Evolutionary conservation across 2,888 invertebrate species (phyloP), one percentile per base, ranked within the genome.

Genomic region (Gnatocerus cornutus): DNA sequence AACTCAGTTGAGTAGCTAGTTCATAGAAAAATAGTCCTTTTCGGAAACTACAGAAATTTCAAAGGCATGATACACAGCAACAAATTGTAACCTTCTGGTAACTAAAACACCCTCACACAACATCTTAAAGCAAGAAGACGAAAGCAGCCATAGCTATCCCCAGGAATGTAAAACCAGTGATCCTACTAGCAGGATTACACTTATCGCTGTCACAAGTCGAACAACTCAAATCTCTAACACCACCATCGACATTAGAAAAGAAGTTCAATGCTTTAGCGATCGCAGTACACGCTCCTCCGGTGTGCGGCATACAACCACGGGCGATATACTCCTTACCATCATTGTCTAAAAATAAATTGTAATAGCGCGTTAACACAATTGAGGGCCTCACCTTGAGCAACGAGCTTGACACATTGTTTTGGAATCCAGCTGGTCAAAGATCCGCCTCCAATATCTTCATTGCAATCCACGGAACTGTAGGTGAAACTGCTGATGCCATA

Each of bases 141-240:
- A 81, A 59, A 39, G 78, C 71, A 4, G 82, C 82, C 16, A 80
- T 62, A 12, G 82, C 29, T 9, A 83, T 53, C 29, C 79, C 80
- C 27, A 80, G 16, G 14, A 82, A 48, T 3, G 80, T 75, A 53
- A 76, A 73, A 71, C 70, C 76, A 21, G 74, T 69, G 30, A 72
- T 62, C 56, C 67, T 78, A 61, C 58, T 39, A 14, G 82, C 81
- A 1, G 82, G 81, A 61, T 83, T 83, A 68, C 83, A 83, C 62
- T 82, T 81, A 62, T 83, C 83, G 3, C 76, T 75, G 43, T 80
- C 78, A 74, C 83, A 83, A 30, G 80, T 79, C 59, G 71, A 76
- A 71, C 83, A 83, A 10, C 73, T 59, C 0, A 74, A 65, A 53
- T 76, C 74, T 41, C 73, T 68, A 33, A 75, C 75, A 10, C 68